Percentiles rank a stretch among this genome's conserved stretches.
Conservation (phyloP, 2,113 vertebrate species). For the Nyctibius bracteatus region DNA sequence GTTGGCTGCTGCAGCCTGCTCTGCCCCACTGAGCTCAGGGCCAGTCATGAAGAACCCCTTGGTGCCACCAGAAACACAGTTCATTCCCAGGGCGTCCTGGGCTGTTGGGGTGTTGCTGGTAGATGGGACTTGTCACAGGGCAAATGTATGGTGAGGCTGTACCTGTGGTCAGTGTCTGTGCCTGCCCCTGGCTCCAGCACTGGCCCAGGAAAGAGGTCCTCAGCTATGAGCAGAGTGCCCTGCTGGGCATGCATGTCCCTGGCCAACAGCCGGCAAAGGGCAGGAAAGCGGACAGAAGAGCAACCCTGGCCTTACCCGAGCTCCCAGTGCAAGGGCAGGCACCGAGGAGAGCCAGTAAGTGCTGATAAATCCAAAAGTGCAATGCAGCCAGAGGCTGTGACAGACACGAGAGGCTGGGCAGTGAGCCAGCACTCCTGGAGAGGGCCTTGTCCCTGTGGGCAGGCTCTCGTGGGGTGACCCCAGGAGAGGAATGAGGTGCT, state of each 20-base stretch:
- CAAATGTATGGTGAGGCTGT: no score
- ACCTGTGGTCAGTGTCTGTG: no score
- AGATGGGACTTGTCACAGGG: not conserved
- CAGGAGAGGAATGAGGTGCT: not conserved
- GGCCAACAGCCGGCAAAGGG: no score
- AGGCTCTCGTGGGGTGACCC: not conserved
- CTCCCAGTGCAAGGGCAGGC: not conserved
- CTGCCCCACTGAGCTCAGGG: not conserved
- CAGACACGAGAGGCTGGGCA: not conserved
- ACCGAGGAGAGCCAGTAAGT: not conserved
- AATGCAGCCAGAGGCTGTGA: no score
- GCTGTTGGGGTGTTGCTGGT: not conserved
- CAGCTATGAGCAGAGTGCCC: not conserved
- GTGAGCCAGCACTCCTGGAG: not conserved
- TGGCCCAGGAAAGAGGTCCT: not conserved
- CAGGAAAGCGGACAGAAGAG: not conserved
- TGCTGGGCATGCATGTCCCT: no score
- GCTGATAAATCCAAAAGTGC: no score
- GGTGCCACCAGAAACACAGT: not conserved
- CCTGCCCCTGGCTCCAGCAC: no score
- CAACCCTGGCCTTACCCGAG: not conserved
- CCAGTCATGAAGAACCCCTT: not conserved
- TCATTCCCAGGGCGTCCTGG: not conserved
- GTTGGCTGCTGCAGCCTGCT: not conserved
- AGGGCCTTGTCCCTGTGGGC: no score